These are phyloP conservation scores for Lasioglossum zephyrum DNA, from an alignment of 2,888 invertebrate species.

Conservation along the genomic window DNA sequence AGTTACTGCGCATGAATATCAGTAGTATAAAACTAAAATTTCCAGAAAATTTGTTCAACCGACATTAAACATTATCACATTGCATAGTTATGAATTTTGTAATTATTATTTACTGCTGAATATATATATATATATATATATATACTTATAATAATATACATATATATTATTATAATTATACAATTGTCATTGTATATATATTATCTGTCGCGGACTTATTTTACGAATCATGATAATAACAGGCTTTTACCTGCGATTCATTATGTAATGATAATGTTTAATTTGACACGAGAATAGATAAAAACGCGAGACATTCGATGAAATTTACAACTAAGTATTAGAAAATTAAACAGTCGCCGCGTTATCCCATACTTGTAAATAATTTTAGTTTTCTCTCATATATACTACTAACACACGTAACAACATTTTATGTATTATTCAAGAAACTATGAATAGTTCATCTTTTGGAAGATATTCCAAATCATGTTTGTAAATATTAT, in stretches of 20 bases:
- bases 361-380: slow-evolving; percentile 56
- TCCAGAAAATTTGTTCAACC: slow-evolving; percentile 6
- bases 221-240: slow-evolving; percentile 30
- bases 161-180: no score
- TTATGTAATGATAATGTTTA: slow-evolving; percentile 21
- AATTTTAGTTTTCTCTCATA: slow-evolving; percentile 47
- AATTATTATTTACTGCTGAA: not conserved
- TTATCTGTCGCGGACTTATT: slow-evolving; percentile 38
- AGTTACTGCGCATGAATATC: slow-evolving; percentile 41
- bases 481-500: slow-evolving; percentile 69
- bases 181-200: not conserved
- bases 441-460: slow-evolving; percentile 35
- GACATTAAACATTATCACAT: slow-evolving; percentile 17
- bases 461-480: slow-evolving; percentile 44
- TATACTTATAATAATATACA: not conserved
- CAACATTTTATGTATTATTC: slow-evolving; percentile 51
- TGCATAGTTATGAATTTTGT: not conserved
- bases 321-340: slow-evolving; percentile 31
- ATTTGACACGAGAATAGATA: slow-evolving; percentile 4
- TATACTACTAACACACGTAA: slow-evolving; percentile 52
- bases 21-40: slow-evolving; percentile 30
- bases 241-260: slow-evolving; percentile 9
- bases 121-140: slow-evolving; percentile 17
- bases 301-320: slow-evolving; percentile 12
- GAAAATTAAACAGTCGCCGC: slow-evolving; percentile 39